These are phyloP conservation scores for Masticophis lateralis DNA, from an alignment of 2,797 vertebrate genomes.

Conservation along the genomic window DNA sequence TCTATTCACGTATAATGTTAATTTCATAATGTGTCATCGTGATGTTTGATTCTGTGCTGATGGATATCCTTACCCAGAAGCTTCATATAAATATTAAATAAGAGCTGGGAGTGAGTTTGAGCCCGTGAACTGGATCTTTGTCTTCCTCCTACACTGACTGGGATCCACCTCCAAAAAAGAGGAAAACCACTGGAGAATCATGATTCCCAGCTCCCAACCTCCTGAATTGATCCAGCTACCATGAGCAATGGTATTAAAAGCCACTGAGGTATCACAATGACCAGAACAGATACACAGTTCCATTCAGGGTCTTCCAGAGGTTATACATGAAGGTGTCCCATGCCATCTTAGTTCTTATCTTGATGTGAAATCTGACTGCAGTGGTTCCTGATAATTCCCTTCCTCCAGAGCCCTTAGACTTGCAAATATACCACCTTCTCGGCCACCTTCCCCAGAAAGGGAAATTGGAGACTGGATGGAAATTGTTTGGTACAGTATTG, in stretches of 20 bases:
- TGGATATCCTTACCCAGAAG: neutral
- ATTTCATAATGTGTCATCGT: neutral
- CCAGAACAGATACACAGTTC: neutral
- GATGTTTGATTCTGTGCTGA: neutral
- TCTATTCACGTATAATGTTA: neutral
- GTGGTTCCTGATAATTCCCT: neutral
- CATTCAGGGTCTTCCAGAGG: neutral
- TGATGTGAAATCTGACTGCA: neutral
- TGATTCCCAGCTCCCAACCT: neutral
- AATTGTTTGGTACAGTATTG: neutral
- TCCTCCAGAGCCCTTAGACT: neutral
- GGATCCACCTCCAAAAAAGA: neutral
- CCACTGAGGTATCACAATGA: neutral
- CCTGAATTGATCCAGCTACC: neutral
- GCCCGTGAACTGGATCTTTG: neutral
- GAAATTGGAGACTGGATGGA: neutral
- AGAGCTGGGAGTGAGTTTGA: neutral
- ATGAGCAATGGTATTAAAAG: neutral
- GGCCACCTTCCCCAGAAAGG: neutral
- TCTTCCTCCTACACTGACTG: neutral
- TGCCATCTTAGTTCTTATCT: neutral
- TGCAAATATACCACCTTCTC: neutral
- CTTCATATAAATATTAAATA: neutral
- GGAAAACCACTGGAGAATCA: neutral
- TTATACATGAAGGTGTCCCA: neutral